phyloP scores from a whole-genome alignment of 1,140 invertebrate genomes.

The Chymomyza costata region DNA sequence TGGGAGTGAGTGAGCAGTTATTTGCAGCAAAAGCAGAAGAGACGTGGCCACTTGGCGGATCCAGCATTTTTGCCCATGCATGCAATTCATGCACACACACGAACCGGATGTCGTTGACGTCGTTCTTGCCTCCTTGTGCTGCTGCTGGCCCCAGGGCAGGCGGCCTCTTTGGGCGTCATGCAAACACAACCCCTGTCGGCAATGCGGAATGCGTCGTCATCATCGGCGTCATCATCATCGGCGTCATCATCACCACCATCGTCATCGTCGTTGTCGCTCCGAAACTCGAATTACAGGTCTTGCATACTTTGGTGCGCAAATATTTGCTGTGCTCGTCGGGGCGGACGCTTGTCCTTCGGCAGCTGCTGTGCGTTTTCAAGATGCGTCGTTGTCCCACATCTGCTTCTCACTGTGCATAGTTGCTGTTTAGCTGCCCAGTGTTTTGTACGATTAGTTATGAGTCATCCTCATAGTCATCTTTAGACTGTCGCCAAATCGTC shows the following conservation, averaged over 20 bases:
- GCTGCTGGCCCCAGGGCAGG: not conserved
- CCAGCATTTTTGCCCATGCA: not conserved
- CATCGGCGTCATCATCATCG: not conserved
- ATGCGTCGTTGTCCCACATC: conserved; percentile 14
- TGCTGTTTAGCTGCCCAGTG: no score
- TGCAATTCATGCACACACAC: no score
- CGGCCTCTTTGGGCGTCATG: no score
- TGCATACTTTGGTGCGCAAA: conserved; percentile 67
- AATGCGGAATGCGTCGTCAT: conserved; percentile 25
- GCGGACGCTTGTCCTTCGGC: conserved; percentile 37
- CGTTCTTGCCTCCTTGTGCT: not conserved
- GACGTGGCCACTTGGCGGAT: conserved; percentile 45
- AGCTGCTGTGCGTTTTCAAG: conserved; percentile 20
- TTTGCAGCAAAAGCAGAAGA: conserved; percentile 22
- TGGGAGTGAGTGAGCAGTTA: no score
- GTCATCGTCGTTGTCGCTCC: conserved; percentile 17
- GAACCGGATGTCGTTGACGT: no score
- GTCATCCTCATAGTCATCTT: no score
- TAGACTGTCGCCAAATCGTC: no score
- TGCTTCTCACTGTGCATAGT: no score
- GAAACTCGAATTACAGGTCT: conserved; percentile 66
- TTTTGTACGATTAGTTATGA: no score
- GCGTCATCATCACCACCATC: not conserved
- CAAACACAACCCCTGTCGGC: no score
- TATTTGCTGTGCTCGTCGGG: conserved; percentile 54